These are phyloP conservation scores for Byasa hedistus DNA, from an alignment of 2,888 invertebrate species.

Conservation along the genomic window DNA sequence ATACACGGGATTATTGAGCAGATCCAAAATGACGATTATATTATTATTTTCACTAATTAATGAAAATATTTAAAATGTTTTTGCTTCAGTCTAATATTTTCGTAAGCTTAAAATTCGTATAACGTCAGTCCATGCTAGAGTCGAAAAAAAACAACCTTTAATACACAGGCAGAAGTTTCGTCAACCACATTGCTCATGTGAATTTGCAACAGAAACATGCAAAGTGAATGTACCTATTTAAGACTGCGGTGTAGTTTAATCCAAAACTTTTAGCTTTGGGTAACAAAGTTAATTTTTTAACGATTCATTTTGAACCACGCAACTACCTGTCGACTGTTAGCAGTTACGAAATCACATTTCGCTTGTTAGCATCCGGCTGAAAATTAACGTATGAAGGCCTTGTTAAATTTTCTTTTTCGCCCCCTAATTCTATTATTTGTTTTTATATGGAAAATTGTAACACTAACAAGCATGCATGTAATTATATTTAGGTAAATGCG, in stretches of 20 bases:
- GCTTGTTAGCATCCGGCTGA: slow-evolving; percentile 7
- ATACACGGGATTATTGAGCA: no score
- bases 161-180: slow-evolving; percentile 3
- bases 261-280: background rate
- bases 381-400: background rate
- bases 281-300: slow-evolving; percentile 10
- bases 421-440: background rate
- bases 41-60: no score
- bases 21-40: no score
- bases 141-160: no score
- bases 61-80: no score
- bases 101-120: no score
- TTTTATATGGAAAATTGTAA: background rate
- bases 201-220: slow-evolving; percentile 18
- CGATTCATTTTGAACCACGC: background rate
- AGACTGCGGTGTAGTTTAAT: slow-evolving; percentile 1
- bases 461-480: no score
- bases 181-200: slow-evolving; percentile 16
- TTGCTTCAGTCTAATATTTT: no score
- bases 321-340: slow-evolving; percentile 6
- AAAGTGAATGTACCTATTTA: slow-evolving; percentile 24
- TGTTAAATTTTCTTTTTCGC: background rate
- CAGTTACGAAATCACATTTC: slow-evolving; percentile 10
- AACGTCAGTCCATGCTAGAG: no score
- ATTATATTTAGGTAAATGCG: no score